Base-by-base conservation (phyloP, 2,113 vertebrate species). In the Tympanuchus pallidicinctus region DNA sequence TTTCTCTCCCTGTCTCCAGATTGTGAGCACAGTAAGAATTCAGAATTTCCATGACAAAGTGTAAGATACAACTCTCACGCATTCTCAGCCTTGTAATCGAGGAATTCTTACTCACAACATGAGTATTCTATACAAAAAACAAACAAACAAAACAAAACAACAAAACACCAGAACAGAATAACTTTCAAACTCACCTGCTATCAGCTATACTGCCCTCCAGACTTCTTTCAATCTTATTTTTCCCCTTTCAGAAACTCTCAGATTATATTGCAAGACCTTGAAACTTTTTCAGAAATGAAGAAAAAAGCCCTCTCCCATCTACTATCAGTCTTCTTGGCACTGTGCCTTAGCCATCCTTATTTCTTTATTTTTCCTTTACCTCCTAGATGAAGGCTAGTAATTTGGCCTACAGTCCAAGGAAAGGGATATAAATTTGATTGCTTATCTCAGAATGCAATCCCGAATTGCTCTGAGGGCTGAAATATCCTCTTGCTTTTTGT, bases 401-500 rank as follows among this genome's bases (percentile, higher is more conserved):
- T 84, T 90, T 59, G 47, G 32, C 28, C 75, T 86, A 8, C 56
- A 90, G 43, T 45, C 45, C 52, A 54, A 84, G 15, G 13, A 94
- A 79, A 20, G 21, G 20, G 56, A 94, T 91, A 86, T 76, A 90
- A 75, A 52, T 63, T 54, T n/a, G 73, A 32, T 82, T 36, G 43
- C 45, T 86, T 88, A 61, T 17, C 70, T 82, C 66, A 86, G 66
- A 89, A 13, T 9, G 38, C 42, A 86, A 72, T 88, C 80, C 89
- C 54, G 88, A 59, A 86, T 87, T 66, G 34, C 70, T 60, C 22
- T 30, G 40, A 76, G 25, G 30, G 17, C n/a, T 88, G 72, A 81
- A 88, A 82, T 72, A 57, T 43, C 21, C 34, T 87, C 40, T 50
- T 66, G 38, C 42, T 96, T 92, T 80, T 94, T 92, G 78, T 95